A percentile compares a stretch with the other conserved stretches of the same genome.
phyloP scores from a whole-genome alignment of 1,140 invertebrate genomes.

The Coboldia fuscipes region DNA sequence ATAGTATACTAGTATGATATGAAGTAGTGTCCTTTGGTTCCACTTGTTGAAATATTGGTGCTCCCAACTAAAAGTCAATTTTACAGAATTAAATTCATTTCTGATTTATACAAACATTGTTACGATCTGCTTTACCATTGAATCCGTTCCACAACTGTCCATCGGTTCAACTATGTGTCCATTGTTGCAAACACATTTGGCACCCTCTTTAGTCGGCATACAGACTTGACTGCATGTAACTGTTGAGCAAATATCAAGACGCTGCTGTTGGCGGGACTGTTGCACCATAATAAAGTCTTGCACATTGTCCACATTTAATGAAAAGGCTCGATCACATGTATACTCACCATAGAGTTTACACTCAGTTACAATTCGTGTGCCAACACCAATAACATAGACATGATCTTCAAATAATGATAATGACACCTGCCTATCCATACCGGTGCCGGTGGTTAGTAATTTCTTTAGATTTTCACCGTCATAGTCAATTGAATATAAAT shows the following conservation, averaged over 20 bases:
- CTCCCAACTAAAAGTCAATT: too few relatives aligned
- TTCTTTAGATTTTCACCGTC: constrained; percentile 31
- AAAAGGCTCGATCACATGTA: constrained; percentile 22
- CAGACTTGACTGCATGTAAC: constrained; percentile 30
- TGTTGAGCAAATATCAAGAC: constrained; percentile 22
- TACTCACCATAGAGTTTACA: constrained; percentile 26
- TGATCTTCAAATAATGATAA: constrained; percentile 36
- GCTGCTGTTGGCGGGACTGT: constrained; percentile 25
- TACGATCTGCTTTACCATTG: too few relatives aligned
- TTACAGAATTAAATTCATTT: too few relatives aligned
- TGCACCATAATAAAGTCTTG: constrained; percentile 31
- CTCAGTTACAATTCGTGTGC: constrained; percentile 23
- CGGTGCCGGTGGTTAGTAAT: constrained; percentile 23
- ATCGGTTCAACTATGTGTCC: too few relatives aligned
- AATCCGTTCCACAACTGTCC: too few relatives aligned
- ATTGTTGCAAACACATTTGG: constrained; percentile 31
- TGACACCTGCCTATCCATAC: constrained; percentile 21
- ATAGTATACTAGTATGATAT: too few relatives aligned
- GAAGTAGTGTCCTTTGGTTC: too few relatives aligned
- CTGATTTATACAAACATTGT: too few relatives aligned
- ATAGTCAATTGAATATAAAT: constrained; percentile 38
- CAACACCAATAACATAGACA: constrained; percentile 28
- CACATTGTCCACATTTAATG: constrained; percentile 19
- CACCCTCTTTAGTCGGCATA: constrained; percentile 20
- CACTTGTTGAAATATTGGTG: too few relatives aligned